Evolutionary conservation across 2,113 vertebrate species (phyloP).

Genomic region (Aphyosemion australe): DNA sequence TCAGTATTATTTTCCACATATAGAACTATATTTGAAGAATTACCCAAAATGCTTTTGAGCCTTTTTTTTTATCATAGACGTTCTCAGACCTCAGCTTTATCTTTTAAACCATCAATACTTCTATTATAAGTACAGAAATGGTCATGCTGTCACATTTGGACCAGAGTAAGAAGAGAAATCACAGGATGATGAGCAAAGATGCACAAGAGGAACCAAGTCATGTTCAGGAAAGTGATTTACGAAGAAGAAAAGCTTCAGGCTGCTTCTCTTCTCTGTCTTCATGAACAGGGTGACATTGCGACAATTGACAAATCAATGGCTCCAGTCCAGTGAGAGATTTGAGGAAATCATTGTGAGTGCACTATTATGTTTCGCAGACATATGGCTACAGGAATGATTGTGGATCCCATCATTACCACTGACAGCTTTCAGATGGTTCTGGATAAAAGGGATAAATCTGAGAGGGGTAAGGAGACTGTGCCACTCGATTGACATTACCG

Average conservation of each 20-base stretch:
- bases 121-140: neutral
- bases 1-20: too few relatives aligned
- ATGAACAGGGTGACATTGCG: neutral
- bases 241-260: neutral
- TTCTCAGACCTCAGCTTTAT: neutral
- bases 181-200: neutral
- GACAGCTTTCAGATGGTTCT: neutral
- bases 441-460: neutral
- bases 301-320: constrained; percentile 6
- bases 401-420: neutral
- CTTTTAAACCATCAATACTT: neutral
- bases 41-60: too few relatives aligned
- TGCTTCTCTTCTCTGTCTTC: neutral
- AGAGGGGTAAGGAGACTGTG: neutral
- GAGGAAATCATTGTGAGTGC: neutral
- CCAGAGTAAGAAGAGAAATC: neutral
- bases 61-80: too few relatives aligned
- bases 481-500: neutral
- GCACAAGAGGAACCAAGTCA: neutral
- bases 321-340: constrained; percentile 4
- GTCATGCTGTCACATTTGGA: neutral
- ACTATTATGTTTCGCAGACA: constrained; percentile 4
- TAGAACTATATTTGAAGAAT: too few relatives aligned
- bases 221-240: neutral
- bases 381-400: neutral